Evolutionary conservation across 1,140 invertebrate species (phyloP), one percentile per base, ranked within the genome.

Genomic region (Drosophila jambulina): DNA sequence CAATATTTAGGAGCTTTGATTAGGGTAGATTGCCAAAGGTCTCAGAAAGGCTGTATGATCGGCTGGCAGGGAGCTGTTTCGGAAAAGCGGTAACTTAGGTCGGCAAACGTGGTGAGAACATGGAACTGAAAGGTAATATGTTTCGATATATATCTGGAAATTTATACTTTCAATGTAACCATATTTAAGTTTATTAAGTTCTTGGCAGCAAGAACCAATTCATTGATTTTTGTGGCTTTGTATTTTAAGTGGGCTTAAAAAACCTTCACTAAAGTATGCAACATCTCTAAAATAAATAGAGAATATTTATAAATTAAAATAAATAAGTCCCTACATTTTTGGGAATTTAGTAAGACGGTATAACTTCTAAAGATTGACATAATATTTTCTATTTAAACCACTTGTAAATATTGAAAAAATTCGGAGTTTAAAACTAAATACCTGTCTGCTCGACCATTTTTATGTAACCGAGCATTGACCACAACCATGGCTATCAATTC

Each of bases 401-500:
- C n/a, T n/a, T n/a, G n/a, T 19, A n/a, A 42, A 19, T 42, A 42
- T 19, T 19, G 8, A 9, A 9, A 17, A 25, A 2, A 32, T 32
- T 12, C 49, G 8, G 12, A 13, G n/a, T 19, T 8, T 19, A 10
- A 21, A 19, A 15, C n/a, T 8, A 34, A 34, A 53, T 34, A 10
- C 36, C 29, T 34, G 9, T 54, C 62, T 72, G 62, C 57, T 48
- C 21, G 45, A 34, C 59, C 46, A 64, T 78, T 72, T 29, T 77
- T 82, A 80, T 86, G 79, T 82, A 80, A 68, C 76, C 77, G 61
- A 13, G 23, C 56, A 8, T 34, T 36, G 21, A 48, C 43, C 29
- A 40, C n/a, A 29, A 13, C 3, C 25, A 38, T 23, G 12, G 13
- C 62, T 25, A 68, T 71, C 13, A 42, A 70, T 71, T 70, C 10